Conservation (phyloP, 2,888 invertebrate species). For the Philonicus albiceps region DNA sequence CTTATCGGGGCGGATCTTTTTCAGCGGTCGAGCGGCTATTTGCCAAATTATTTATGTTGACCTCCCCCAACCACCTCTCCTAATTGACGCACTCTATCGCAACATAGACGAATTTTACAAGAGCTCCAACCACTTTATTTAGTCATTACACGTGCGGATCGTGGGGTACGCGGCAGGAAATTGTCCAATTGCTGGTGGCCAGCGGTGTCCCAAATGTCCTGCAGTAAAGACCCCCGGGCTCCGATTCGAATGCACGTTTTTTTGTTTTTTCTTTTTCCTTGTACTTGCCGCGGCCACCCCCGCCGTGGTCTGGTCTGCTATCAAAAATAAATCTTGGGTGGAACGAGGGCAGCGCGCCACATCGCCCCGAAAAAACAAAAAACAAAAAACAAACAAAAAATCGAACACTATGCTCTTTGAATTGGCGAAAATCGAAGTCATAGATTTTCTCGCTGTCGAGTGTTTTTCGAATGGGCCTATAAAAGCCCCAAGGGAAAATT, state of each 20-base stretch:
- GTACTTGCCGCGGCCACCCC: neutral
- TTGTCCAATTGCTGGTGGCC: neutral
- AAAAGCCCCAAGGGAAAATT: neutral
- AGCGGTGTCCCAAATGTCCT: neutral
- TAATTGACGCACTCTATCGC: neutral
- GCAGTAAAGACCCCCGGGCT: neutral
- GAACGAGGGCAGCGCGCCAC: neutral
- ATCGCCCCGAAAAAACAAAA: neutral
- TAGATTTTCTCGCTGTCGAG: slow-evolving; percentile 8
- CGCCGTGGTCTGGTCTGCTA: neutral
- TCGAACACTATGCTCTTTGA: neutral
- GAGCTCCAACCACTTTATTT: neutral
- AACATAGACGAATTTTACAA: neutral
- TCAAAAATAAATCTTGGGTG: slow-evolving; percentile 3
- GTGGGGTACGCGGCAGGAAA: neutral
- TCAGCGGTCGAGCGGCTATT: neutral
- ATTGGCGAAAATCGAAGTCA: slow-evolving; percentile 20
- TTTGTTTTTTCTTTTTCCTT: no score
- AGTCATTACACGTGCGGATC: neutral
- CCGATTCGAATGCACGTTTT: neutral
- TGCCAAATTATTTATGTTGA: slow-evolving; percentile 3
- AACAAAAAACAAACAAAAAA: no score
- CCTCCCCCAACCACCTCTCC: neutral
- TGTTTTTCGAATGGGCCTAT: neutral
- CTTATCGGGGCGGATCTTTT: neutral